Evolutionary conservation across 23 tunicate species (phyloP), one percentile per base, ranked within the genome.

Genomic region (Aplidium turbinatum): DNA sequence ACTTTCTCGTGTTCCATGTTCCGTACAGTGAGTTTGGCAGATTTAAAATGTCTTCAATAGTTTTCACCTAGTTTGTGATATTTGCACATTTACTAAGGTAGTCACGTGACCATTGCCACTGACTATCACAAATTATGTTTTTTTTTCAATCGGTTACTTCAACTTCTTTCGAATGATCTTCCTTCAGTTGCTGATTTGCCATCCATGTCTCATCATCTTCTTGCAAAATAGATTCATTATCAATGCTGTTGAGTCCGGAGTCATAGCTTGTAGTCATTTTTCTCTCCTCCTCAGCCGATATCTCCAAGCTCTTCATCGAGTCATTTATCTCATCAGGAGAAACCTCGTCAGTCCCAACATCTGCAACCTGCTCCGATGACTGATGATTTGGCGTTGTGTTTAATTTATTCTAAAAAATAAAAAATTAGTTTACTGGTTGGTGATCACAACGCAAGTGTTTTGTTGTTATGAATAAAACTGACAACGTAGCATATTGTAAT

Each of bases 191-290:
- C 23, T 66, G 50, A 4, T 31, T 7, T 38, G 77, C 42, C 79
- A 84, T 76, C 79, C 86, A 86, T 4, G 16, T 54, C 18, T 60
- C 83, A 39, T 89, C 81, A 7, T 76, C 83, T 31, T 82, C 96
- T 7, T 82, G 88, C 62, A 89, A 47, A 11, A 82, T 47, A 1
- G 88, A 82, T 38, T 89, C 96, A 48, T 89, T 89, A 3, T 89
- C 96, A 30, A 89, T 89, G 67, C 96, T 89, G 62, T 89, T 89
- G 25, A 89, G 56, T 20, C 96, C 96, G 25, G 96, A 89, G 47
- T 89, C 96, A 70, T 89, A 89, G 35, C 87, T 81, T 84, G 77
- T 89, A 25, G 55, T 35, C 58, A 89, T 89, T 54, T 77, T 77
- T 0, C 39, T 53, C 24, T 72, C 68, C 50, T 72, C 71, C 48